phyloP scores from a whole-genome alignment of 2,797 vertebrate species.

The Phoebastria nigripes region DNA sequence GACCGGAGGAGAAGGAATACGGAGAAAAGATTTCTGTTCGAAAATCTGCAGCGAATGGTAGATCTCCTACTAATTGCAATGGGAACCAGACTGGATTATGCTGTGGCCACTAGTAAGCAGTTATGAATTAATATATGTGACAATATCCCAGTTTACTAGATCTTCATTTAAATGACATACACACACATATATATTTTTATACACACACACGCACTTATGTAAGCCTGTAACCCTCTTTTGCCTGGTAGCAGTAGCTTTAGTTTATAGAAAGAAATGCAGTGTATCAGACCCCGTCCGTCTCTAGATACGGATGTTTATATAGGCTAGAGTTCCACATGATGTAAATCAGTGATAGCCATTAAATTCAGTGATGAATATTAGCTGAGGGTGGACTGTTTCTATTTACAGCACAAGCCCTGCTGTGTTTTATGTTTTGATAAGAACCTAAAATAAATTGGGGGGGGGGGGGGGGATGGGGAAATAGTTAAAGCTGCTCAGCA shows the following conservation, averaged over 20 bases:
- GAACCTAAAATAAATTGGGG: constrained; percentile 6
- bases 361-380: background rate
- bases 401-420: constrained; percentile 33
- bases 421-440: constrained; percentile 44
- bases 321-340: background rate
- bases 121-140: background rate
- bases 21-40: background rate
- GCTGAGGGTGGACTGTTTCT: constrained; percentile 9
- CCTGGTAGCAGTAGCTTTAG: background rate
- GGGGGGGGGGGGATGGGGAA: background rate
- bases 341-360: background rate
- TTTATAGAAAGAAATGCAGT: background rate
- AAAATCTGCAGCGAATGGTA: background rate
- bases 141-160: background rate
- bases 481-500: background rate
- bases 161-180: background rate
- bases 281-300: background rate
- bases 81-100: background rate
- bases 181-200: background rate
- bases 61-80: background rate
- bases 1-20: background rate
- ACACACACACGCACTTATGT: background rate
- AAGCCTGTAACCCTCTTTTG: background rate
- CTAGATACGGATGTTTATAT: background rate
- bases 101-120: background rate